Base-by-base conservation (phyloP, 2,888 invertebrate species). In the Dicyrtoma fusca region DNA sequence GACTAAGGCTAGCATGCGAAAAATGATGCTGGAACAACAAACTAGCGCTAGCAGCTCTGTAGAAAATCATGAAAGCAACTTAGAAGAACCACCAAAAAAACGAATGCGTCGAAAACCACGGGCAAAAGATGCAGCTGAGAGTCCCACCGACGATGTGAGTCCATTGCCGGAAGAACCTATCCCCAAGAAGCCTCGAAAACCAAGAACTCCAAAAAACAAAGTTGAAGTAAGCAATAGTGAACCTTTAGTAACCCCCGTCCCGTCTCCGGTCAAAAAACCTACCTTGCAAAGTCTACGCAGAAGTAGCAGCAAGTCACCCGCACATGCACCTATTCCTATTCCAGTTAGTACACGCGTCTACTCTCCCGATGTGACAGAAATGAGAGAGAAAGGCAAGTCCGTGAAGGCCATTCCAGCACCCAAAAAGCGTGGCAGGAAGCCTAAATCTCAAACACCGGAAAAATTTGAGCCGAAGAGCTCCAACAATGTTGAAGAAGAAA, bases 1-100 rank as follows among this genome's bases (percentile, higher is more conserved):
- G n/a, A 80, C 80, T 10, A 80, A 79, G 49, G 80, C 79, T 0
- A 74, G 72, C 17, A 80, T 80, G 80, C 69, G 77, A 55, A 78
- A 79, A 63, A 59, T 80, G 25, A 73, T 77, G 76, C 72, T 76
- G 45, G 76, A 78, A 49, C 77, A 77, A 63, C 76, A 79, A 63
- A 61, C 34, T 63, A 53, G 65, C 71, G 62, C 65, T n/a, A 14
- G 10, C 51, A 57, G 74, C n/a, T n/a, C 70, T 19, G 49, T 63
- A 5, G 70, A 70, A 2, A 51, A 49, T 51, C 26, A 51, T 5
- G 59, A 66, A 21, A 47, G 62, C 11, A 62, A 23, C 47, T 14
- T 44, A 14, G 70, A 68, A 34, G 72, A 68, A n/a, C 57, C 55
- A 21, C 65, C 65, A 13, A 49, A 45, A 34, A 66, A 72, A 34